phyloP scores from a whole-genome alignment of 2,888 invertebrate genomes.

The Apodemia zela region DNA sequence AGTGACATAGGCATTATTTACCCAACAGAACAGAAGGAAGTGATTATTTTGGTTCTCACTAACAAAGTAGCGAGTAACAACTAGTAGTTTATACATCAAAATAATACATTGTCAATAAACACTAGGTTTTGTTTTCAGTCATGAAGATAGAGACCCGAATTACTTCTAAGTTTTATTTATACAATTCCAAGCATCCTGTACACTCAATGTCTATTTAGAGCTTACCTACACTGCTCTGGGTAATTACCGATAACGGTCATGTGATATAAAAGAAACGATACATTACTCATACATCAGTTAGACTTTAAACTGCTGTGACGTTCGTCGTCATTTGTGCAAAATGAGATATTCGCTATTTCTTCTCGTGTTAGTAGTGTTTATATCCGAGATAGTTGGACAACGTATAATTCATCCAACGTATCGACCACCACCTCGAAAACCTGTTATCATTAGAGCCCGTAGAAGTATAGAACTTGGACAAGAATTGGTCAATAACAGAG shows the following conservation, averaged over 20 bases:
- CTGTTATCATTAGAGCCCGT: background rate
- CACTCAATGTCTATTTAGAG: background rate
- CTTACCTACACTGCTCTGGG: too few relatives aligned
- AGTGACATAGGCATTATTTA: too few relatives aligned
- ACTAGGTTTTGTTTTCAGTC: too few relatives aligned
- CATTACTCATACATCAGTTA: background rate
- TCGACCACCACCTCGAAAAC: background rate
- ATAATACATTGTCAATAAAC: too few relatives aligned
- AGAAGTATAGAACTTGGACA: slow-evolving; percentile 1
- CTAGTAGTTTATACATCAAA: too few relatives aligned
- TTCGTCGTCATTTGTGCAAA: background rate
- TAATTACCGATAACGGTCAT: background rate
- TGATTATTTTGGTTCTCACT: too few relatives aligned
- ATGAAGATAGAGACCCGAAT: too few relatives aligned
- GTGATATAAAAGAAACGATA: background rate
- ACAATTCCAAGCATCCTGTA: background rate
- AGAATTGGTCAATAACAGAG: background rate
- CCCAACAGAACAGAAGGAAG: too few relatives aligned
- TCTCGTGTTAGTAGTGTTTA: background rate
- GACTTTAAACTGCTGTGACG: background rate
- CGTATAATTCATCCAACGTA: background rate
- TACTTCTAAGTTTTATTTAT: background rate
- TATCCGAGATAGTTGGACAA: background rate
- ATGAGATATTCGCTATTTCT: background rate
- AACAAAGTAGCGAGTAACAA: too few relatives aligned